These are phyloP conservation scores for Epicampocera succincta DNA, from an alignment of 2,888 invertebrate species.

Conservation along the genomic window DNA sequence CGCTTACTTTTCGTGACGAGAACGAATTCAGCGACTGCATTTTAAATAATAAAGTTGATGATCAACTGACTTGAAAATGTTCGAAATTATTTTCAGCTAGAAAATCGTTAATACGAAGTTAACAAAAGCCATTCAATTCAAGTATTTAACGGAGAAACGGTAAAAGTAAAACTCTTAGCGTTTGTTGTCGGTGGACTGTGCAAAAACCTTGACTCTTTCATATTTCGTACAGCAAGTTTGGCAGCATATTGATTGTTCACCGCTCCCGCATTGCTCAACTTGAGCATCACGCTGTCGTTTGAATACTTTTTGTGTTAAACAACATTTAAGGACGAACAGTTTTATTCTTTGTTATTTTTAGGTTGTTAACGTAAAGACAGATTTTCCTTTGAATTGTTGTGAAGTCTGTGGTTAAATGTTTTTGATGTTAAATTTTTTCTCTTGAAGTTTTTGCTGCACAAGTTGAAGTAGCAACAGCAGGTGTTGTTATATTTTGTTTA, in stretches of 20 bases:
- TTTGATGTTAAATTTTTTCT: slow-evolving; percentile 37
- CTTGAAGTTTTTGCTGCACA: slow-evolving; percentile 17
- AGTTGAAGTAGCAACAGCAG: slow-evolving; percentile 52
- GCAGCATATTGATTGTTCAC: slow-evolving; percentile 46
- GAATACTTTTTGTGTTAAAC: slow-evolving; percentile 17
- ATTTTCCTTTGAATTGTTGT: slow-evolving; percentile 54
- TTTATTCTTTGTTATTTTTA: slow-evolving; percentile 35
- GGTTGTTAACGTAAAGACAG: slow-evolving; percentile 42
- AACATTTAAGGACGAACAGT: slow-evolving; percentile 20
- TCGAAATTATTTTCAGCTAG: slow-evolving; percentile 19
- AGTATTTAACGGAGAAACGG: background rate
- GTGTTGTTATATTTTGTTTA: slow-evolving; percentile 43
- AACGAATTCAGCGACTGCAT: background rate
- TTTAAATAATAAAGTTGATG: slow-evolving; percentile 21
- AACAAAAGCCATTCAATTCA: slow-evolving; percentile 34
- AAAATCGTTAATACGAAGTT: background rate
- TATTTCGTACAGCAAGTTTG: slow-evolving; percentile 15
- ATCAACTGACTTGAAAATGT: slow-evolving; percentile 36
- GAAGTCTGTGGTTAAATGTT: slow-evolving; percentile 63
- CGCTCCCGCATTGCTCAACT: background rate
- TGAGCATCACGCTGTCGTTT: slow-evolving; percentile 18
- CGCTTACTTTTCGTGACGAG: background rate
- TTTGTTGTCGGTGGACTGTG: background rate
- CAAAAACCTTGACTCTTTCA: slow-evolving; percentile 5
- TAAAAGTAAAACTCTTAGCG: background rate